Evolutionary conservation across 2,797 vertebrate species (phyloP).

Genomic region (Catostomus latipinnis): DNA sequence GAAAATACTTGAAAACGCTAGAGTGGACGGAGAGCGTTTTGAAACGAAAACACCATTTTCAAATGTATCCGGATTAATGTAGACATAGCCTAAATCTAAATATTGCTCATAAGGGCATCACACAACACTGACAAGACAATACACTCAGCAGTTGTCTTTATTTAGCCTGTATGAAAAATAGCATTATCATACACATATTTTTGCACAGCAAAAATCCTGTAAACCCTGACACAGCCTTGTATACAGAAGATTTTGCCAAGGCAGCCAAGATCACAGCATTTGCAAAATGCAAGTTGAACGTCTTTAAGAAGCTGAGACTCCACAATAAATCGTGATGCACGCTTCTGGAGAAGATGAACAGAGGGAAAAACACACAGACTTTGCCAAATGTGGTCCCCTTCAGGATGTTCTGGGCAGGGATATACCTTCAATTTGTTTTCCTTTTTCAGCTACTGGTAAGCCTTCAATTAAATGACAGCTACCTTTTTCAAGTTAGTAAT

Average conservation of each 20-base stretch:
- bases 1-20: too few relatives aligned
- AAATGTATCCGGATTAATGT: too few relatives aligned
- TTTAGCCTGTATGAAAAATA: conserved; percentile 28
- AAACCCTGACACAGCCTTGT: conserved; percentile 59
- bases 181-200: conserved; percentile 63
- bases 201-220: conserved; percentile 61
- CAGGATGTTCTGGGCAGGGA: conserved; percentile 80
- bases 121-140: not conserved
- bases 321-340: conserved; percentile 77
- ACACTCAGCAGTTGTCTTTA: conserved; percentile 18
- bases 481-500: conserved; percentile 85
- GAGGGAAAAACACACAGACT: conserved; percentile 71
- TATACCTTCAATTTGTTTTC: conserved; percentile 81
- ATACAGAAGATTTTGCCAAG: conserved; percentile 59
- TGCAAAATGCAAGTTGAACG: conserved; percentile 79
- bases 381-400: conserved; percentile 75
- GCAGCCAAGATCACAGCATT: conserved; percentile 76
- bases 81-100: not conserved
- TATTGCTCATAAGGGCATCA: not conserved
- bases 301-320: conserved; percentile 78
- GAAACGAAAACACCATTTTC: too few relatives aligned
- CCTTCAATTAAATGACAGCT: conserved; percentile 86
- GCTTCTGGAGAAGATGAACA: conserved; percentile 69
- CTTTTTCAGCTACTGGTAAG: conserved; percentile 79
- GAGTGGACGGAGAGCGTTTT: too few relatives aligned